A percentile compares a stretch with the other conserved stretches of the same genome.
phyloP scores from a whole-genome alignment of 2,888 invertebrate genomes.

The Dendrolimus pini region DNA sequence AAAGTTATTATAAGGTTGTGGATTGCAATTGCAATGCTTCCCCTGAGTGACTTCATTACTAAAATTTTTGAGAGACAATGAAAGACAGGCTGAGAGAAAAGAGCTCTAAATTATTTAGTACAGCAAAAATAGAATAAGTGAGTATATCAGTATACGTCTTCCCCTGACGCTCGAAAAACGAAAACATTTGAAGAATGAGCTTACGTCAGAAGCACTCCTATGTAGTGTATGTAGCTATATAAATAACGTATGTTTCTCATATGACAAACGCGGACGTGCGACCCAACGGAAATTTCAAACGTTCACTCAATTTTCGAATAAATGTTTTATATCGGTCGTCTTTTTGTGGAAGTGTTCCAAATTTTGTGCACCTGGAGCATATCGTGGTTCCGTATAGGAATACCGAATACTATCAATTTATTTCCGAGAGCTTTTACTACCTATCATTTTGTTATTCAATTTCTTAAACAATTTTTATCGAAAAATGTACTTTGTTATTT shows the following conservation, averaged over 20 bases:
- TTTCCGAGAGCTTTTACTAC: background rate
- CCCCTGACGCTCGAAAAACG: slow-evolving; percentile 25
- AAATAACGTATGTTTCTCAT: slow-evolving; percentile 35
- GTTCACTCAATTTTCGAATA: slow-evolving; percentile 20
- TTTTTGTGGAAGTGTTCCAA: background rate
- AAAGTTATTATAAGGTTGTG: no score
- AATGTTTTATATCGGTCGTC: slow-evolving; percentile 6
- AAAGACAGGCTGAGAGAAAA: no score
- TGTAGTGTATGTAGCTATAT: slow-evolving; percentile 19
- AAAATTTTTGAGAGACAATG: no score
- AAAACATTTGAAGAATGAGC: slow-evolving; percentile 49
- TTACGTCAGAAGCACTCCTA: slow-evolving; percentile 38
- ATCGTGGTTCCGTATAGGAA: no score
- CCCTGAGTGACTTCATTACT: no score
- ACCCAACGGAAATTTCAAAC: slow-evolving; percentile 29
- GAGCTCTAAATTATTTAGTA: no score
- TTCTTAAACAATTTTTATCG: background rate
- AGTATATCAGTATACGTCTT: no score
- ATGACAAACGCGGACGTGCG: slow-evolving; percentile 24
- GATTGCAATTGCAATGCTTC: no score
- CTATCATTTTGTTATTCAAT: background rate
- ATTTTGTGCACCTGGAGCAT: background rate
- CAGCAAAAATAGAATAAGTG: no score
- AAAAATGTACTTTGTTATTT: background rate
- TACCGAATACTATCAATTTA: background rate